Evolutionary conservation across 2,113 vertebrate species (phyloP).

Genomic region (Sinocyclocheilus rhinocerous): DNA sequence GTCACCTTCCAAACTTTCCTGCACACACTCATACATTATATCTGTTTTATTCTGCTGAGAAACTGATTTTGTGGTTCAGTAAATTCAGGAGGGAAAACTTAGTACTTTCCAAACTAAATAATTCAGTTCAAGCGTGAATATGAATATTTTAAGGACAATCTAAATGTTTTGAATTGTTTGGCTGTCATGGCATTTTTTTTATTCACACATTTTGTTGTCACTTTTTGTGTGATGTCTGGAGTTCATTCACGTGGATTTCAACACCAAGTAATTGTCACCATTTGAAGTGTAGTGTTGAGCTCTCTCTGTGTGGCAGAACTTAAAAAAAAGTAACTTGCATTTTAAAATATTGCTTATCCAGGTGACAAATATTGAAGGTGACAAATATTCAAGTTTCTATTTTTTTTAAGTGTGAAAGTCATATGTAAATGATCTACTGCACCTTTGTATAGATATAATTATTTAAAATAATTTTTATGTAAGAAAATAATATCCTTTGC

Average conservation of each 20-base stretch:
- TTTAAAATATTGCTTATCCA: background rate
- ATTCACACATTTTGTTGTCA: background rate
- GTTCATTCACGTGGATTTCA: background rate
- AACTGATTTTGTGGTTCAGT: background rate
- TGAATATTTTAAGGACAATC: background rate
- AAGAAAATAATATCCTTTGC: no score
- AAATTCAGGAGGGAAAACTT: conserved; percentile 4
- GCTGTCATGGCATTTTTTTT: background rate
- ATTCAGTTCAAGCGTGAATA: background rate
- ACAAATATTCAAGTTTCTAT: background rate
- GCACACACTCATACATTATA: background rate
- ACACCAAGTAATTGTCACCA: background rate
- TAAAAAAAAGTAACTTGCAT: background rate
- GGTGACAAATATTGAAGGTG: background rate
- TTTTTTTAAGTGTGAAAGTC: background rate
- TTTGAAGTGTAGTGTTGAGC: background rate
- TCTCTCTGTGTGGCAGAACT: background rate
- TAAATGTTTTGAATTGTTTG: conserved; percentile 7
- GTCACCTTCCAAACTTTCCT: conserved; percentile 20
- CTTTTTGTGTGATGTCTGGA: background rate
- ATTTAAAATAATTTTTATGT: no score
- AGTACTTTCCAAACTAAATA: background rate
- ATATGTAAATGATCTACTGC: no score
- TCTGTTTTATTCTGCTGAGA: background rate
- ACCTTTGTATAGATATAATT: no score